Base-by-base conservation (phyloP, 2,113 vertebrate genomes). In the Tapirus terrestris region DNA sequence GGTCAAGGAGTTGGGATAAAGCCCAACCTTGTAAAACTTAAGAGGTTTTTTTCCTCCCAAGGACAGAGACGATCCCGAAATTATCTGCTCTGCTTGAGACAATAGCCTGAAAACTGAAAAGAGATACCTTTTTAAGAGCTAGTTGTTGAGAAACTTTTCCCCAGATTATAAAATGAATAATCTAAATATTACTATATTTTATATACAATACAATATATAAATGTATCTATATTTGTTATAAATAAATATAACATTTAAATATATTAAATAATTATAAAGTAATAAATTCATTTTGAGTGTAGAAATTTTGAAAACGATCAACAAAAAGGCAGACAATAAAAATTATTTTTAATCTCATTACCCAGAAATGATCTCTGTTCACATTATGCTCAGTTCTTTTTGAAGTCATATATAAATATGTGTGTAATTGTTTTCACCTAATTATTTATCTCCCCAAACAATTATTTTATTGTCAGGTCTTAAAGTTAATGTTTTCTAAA, bases 271-370 rank as follows among this genome's bases (percentile, higher is more conserved):
- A 48, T 61, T 89, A 20, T 33, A 58, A 77, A 48, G 11, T 48
- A 48, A 45, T 61, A 72, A 48, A 29, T 91, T 82, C 5, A 56
- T 83, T 92, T 25, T 68, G n/a, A 84, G n/a, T 48, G 23, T 80
- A 87, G 48, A 90, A 79, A 75, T 43, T 88, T 98, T 80, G 27
- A 33, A 91, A 95, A 58, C 79, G 56, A 43, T 67, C 89, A 68
- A 73, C 12, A 45, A 91, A 91, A 95, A 86, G 39, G 3, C 2
- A 72, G 16, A 63, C 33, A 51, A 27, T 48, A 85, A 75, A 97
- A 94, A 79, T 45, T 77, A 65, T 29, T 79, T 76, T 96, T 63
- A 68, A 90, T 94, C 39, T 18, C 31, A 21, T 84, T 90, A 75
- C 29, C 43, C 43, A 79, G 58, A 80, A 96, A 51, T 80, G 48